phyloP scores from a whole-genome alignment of 35 echinoderm and acorn worm genomes.

The Ophioderma brevispina region DNA sequence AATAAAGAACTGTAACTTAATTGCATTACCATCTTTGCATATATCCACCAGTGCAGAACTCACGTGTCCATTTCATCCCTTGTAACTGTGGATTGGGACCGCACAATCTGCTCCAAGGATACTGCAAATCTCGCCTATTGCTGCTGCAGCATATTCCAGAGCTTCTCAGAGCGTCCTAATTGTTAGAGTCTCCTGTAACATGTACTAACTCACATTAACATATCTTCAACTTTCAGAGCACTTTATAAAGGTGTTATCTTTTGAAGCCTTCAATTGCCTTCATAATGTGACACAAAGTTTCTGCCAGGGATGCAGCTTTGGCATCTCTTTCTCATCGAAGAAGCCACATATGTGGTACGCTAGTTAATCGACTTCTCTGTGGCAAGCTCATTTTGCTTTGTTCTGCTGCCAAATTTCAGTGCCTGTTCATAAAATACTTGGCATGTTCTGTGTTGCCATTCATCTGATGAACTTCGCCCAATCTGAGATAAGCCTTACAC shows the following conservation, averaged over 20 bases:
- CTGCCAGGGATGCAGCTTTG: slow-evolving; percentile 56
- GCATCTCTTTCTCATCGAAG: slow-evolving; percentile 45
- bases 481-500: slow-evolving; percentile 57
- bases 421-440: slow-evolving; percentile 80
- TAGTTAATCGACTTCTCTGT: slow-evolving; percentile 50
- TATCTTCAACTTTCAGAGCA: slow-evolving; percentile 39
- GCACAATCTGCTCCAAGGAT: neutral
- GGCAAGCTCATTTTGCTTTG: slow-evolving; percentile 22
- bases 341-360: slow-evolving; percentile 54
- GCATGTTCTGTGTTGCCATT: slow-evolving; percentile 58
- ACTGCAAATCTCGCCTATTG: slow-evolving; percentile 26
- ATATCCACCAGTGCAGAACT: slow-evolving; percentile 42
- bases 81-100: neutral
- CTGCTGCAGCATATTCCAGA: slow-evolving; percentile 60
- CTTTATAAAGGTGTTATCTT: slow-evolving; percentile 11
- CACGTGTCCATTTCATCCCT: neutral
- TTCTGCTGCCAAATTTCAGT: slow-evolving; percentile 57
- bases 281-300: slow-evolving; percentile 42
- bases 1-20: slow-evolving; percentile 57
- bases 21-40: slow-evolving; percentile 55
- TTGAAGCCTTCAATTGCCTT: neutral
- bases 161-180: slow-evolving; percentile 40
- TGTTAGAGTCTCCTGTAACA: slow-evolving; percentile 61
- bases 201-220: slow-evolving; percentile 37
- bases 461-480: slow-evolving; percentile 67